Evolutionary conservation across 2,113 vertebrate genomes (phyloP).

Genomic region (Cepphus grylle): DNA sequence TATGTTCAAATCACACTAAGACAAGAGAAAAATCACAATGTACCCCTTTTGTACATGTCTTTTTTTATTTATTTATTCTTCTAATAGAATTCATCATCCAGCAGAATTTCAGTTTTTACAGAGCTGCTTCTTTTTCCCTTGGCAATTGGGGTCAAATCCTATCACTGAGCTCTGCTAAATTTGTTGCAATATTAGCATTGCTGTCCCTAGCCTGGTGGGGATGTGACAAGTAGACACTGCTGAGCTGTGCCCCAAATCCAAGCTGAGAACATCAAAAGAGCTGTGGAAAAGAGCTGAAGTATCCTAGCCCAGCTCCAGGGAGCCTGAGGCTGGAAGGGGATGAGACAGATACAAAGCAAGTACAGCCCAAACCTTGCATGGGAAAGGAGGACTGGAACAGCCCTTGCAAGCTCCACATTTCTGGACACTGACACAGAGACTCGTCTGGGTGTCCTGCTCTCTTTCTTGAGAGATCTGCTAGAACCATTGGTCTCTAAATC

Average conservation of each 20-base stretch:
- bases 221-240: neutral
- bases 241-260: neutral
- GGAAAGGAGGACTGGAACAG: neutral
- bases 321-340: neutral
- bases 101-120: neutral
- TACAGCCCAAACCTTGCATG: neutral
- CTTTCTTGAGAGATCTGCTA: neutral
- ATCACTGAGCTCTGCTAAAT: neutral
- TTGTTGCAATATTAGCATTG: neutral
- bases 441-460: neutral
- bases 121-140: neutral
- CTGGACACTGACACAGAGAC: neutral
- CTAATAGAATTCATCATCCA: neutral
- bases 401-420: neutral
- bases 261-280: neutral
- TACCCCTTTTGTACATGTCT: neutral
- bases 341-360: neutral
- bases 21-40: neutral
- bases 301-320: neutral
- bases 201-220: neutral
- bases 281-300: neutral
- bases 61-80: neutral
- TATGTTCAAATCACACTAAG: neutral
- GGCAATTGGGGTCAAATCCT: constrained; percentile 15
- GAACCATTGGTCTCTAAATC: neutral